Evolutionary conservation across 1,140 invertebrate genomes (phyloP).

Genomic region (Anoplolepis gracilipes): DNA sequence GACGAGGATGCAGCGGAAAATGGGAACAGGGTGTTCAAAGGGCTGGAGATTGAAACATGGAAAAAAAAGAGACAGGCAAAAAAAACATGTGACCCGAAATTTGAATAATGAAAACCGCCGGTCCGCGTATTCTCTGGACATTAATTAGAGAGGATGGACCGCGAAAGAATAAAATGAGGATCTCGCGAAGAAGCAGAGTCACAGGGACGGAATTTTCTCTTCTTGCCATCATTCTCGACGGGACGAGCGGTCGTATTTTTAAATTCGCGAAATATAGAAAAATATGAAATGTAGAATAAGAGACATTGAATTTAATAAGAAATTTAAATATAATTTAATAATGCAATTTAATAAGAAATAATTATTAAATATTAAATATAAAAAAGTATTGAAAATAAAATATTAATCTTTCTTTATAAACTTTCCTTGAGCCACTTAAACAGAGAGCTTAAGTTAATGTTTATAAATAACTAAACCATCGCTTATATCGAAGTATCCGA

Average conservation of each 20-base stretch:
- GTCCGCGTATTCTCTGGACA: constrained; percentile 29
- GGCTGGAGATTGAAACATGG: constrained; percentile 33
- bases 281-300: no score
- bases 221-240: background rate
- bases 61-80: background rate
- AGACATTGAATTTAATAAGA: no score
- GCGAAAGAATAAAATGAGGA: constrained; percentile 11
- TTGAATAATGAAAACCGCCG: constrained; percentile 40
- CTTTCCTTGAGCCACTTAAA: background rate
- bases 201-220: background rate
- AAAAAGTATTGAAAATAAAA: background rate
- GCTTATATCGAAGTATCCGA: background rate
- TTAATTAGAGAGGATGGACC: constrained; percentile 29
- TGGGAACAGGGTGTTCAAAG: constrained; percentile 33
- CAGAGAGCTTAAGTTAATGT: background rate
- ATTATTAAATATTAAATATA: no score
- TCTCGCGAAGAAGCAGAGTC: constrained; percentile 21
- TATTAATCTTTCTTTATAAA: background rate
- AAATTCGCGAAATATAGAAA: background rate
- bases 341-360: no score
- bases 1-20: constrained; percentile 7
- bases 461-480: background rate
- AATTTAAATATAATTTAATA: no score
- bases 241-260: background rate
- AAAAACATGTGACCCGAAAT: constrained; percentile 48